A percentile compares a stretch with the other conserved stretches of the same genome.
These are phyloP conservation scores for Tragelaphus imberbis DNA, from an alignment of 2,113 vertebrate species.

Conservation along the genomic window DNA sequence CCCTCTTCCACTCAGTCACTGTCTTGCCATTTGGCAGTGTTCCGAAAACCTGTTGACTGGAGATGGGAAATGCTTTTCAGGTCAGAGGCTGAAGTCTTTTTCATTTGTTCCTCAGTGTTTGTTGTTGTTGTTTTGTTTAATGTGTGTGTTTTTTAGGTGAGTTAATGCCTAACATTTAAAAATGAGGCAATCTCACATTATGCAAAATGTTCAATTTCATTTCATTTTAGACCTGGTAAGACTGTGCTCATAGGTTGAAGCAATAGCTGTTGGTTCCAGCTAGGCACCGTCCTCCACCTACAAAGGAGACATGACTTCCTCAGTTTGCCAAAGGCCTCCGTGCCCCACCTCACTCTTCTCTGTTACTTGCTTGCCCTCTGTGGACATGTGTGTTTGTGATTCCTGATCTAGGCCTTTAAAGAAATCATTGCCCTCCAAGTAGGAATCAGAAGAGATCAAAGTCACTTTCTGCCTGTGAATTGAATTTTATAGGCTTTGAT, in stretches of 20 bases:
- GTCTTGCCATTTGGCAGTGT: too few species aligned
- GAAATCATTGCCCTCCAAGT: not conserved
- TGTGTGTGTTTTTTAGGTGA: not conserved
- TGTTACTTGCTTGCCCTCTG: not conserved
- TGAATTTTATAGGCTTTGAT: slow-evolving; percentile 2
- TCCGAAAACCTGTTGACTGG: not conserved
- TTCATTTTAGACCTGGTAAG: not conserved
- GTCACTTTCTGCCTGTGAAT: not conserved
- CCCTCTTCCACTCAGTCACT: too few species aligned
- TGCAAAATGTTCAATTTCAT: not conserved
- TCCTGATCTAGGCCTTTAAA: not conserved
- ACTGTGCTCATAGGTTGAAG: not conserved
- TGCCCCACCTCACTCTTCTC: not conserved
- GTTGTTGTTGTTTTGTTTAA: not conserved
- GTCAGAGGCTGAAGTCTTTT: not conserved
- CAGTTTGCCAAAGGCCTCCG: not conserved
- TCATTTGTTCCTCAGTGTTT: not conserved
- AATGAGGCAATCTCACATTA: not conserved
- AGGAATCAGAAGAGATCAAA: not conserved
- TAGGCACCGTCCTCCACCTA: fast-evolving
- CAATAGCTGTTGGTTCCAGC: not conserved
- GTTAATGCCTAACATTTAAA: not conserved
- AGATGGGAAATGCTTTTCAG: not conserved
- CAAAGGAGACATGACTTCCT: not conserved
- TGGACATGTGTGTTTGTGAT: not conserved